Conservation (phyloP, 1,140 invertebrate species). For the Drosophila nigrodunni region DNA sequence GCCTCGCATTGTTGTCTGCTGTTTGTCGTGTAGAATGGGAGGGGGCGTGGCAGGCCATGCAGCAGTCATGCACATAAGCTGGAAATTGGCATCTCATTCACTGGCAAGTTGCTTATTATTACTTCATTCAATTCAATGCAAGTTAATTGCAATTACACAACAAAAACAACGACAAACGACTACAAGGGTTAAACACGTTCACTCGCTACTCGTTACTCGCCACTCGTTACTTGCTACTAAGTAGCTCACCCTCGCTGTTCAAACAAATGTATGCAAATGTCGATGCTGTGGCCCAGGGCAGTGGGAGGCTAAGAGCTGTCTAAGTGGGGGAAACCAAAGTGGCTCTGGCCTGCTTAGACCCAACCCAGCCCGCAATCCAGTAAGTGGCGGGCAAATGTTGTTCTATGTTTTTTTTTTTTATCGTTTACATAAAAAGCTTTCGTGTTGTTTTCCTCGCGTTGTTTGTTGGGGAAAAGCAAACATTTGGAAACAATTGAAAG, state of each 20-base stretch:
- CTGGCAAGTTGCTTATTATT: slow-evolving; percentile 32
- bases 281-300: neutral
- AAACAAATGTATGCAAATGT: slow-evolving; percentile 60
- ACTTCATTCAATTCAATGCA: slow-evolving; percentile 29
- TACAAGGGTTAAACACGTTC: slow-evolving; percentile 38
- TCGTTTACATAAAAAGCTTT: slow-evolving; percentile 18
- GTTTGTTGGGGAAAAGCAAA: neutral
- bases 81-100: slow-evolving; percentile 31
- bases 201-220: neutral
- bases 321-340: slow-evolving; percentile 20
- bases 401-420: slow-evolving; percentile 11
- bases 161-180: slow-evolving; percentile 21
- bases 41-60: slow-evolving; percentile 15
- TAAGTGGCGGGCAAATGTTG: slow-evolving; percentile 32
- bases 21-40: neutral
- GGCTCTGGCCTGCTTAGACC: slow-evolving; percentile 2
- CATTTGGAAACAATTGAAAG: slow-evolving; percentile 11
- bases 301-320: neutral
- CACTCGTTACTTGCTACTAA: slow-evolving; percentile 5
- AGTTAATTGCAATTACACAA: slow-evolving; percentile 22
- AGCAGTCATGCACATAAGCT: slow-evolving; percentile 42
- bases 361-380: neutral
- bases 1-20: slow-evolving; percentile 19
- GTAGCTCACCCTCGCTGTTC: slow-evolving; percentile 8
- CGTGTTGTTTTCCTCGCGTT: slow-evolving; percentile 9